Evolutionary conservation across 2,888 invertebrate genomes (phyloP).

Genomic region (Globia sparganii): DNA sequence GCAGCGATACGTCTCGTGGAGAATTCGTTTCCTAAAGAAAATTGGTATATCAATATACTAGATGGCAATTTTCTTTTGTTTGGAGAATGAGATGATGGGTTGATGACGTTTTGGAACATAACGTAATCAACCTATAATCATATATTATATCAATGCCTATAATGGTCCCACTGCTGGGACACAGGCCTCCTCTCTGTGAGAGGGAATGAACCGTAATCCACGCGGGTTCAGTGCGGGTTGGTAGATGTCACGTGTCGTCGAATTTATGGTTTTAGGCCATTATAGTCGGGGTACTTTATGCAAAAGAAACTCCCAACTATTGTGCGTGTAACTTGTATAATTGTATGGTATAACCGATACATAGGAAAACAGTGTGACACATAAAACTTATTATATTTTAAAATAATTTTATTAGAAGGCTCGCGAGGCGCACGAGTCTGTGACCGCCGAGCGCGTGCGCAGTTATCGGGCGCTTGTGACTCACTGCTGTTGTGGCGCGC

Average conservation of each 20-base stretch:
- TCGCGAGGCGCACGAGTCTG: too few relatives aligned
- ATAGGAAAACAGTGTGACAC: too few relatives aligned
- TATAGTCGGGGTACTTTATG: too few relatives aligned
- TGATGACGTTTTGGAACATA: not conserved
- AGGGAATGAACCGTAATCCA: not conserved
- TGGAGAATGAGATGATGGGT: not conserved
- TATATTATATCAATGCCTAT: too few relatives aligned
- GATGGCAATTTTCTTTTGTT: not conserved
- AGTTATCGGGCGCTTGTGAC: too few relatives aligned
- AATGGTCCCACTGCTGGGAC: not conserved
- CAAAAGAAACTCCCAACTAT: too few relatives aligned
- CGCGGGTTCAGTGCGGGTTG: not conserved
- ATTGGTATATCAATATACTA: constrained; percentile 8
- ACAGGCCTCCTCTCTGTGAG: not conserved
- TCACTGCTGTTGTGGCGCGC: too few relatives aligned
- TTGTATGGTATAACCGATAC: too few relatives aligned
- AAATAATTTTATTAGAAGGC: too few relatives aligned
- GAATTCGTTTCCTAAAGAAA: constrained; percentile 13
- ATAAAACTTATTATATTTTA: too few relatives aligned
- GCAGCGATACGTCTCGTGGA: constrained; percentile 20
- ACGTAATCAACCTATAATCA: not conserved
- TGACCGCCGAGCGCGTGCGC: too few relatives aligned
- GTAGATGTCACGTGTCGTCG: not conserved
- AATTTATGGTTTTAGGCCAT: not conserved
- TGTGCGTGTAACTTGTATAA: too few relatives aligned